Conservation (phyloP, 2,888 invertebrate species). For the Eupithecia dodoneata region DNA sequence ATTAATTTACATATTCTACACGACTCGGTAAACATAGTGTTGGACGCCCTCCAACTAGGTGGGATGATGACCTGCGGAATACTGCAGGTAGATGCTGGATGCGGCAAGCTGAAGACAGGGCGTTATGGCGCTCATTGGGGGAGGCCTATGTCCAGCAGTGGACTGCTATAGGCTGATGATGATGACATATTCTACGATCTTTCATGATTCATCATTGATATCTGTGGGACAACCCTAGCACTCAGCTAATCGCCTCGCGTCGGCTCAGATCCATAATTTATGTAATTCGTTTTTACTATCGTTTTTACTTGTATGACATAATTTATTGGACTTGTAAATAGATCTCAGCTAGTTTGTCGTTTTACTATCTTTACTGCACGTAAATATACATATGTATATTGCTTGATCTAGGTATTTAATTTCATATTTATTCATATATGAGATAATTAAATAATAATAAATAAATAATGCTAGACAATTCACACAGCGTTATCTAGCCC, state of each 20-base stretch:
- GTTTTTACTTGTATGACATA: slow-evolving; percentile 1
- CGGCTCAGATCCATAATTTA: slow-evolving; percentile 10
- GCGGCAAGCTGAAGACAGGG: too few species aligned
- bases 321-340: slow-evolving; percentile 1
- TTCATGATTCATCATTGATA: background rate
- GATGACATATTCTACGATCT: background rate
- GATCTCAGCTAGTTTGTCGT: background rate
- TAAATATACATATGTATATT: background rate
- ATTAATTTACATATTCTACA: too few species aligned
- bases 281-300: slow-evolving; percentile 10
- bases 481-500: too few species aligned
- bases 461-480: too few species aligned
- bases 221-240: background rate
- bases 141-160: too few species aligned
- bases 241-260: background rate
- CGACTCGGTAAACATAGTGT: too few species aligned
- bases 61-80: too few species aligned
- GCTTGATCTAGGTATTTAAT: background rate
- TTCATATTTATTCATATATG: background rate
- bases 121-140: too few species aligned
- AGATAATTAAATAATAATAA: too few species aligned
- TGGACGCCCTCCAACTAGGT: too few species aligned
- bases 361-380: background rate
- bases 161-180: too few species aligned
- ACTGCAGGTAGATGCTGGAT: too few species aligned